Conservation (phyloP, 2,888 invertebrate species). For the Dorcus parallelipipedus region DNA sequence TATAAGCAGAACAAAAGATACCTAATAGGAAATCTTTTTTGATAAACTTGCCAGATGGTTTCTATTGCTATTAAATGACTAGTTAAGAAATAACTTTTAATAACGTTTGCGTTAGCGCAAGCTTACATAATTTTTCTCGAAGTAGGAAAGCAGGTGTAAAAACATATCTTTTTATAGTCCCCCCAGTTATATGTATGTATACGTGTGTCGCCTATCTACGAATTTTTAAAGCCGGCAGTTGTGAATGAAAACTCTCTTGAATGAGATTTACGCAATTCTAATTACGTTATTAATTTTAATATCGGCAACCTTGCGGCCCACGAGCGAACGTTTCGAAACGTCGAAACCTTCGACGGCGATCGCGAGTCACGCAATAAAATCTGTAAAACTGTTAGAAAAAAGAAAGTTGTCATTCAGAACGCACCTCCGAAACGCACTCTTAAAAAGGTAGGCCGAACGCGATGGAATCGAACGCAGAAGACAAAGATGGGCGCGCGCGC, state of each 20-base stretch:
- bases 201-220: no score
- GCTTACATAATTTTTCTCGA: no score
- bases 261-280: background rate
- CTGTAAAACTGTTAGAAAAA: background rate
- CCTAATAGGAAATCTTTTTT: no score
- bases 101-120: no score
- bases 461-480: conserved; percentile 10
- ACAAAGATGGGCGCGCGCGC: background rate
- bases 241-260: background rate
- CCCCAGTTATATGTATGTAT: no score
- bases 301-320: background rate
- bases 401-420: background rate
- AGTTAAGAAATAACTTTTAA: no score
- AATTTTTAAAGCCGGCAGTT: background rate
- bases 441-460: background rate
- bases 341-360: background rate
- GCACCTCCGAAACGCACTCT: background rate
- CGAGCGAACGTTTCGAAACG: background rate
- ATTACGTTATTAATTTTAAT: background rate
- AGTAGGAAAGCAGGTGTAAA: no score
- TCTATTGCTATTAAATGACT: no score
- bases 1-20: no score
- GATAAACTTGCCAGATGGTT: no score
- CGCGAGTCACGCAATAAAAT: background rate
- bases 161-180: no score